Evolutionary conservation across 1,140 invertebrate species (phyloP), one percentile per base, ranked within the genome.

Genomic region (Panulirus ornatus): DNA sequence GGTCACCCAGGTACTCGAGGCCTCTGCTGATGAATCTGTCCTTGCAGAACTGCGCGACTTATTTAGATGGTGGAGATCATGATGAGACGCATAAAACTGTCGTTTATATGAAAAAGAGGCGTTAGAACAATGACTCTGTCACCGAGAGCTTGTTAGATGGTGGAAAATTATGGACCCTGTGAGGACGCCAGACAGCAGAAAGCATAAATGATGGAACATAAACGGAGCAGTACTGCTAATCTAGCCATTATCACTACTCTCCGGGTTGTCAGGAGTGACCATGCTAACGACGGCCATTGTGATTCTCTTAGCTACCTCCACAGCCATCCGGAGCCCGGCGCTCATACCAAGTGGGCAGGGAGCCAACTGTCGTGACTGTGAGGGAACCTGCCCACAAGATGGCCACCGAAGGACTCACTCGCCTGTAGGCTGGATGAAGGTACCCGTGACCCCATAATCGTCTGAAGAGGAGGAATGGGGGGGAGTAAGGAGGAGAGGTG

Each of bases 261-360:
- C 75, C 42, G 36, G 42, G 14, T 44, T 76, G 38, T n/a, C 75
- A 14, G 38, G 19, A 76, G 75, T 44, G 14, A 38, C 19, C 22
- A 44, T 40, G 42, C 38, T 76, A 76, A 76, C 38, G 75, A 76
- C 75, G 34, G 40, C 38, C 75, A 76, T 76, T 76, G 75, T 76
- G 75, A 40, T 76, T 40, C 44, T 22, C 44, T 22, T 44, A 40
- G 36, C 38, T 1, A 38, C 75, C 19, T 22, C 16, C 51, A 14
- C 5, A 16, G 51, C 51, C 51, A 3, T 22, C 51, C 51, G 2
- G 5, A 58, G 16, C 51, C 9, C 3, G 51, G 9, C 16, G 51
- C 71, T 8, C 34, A 75, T 38, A 75, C 22, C 71, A 75, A 70
- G 66, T 70, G 66, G 66, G 66, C 27, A 34, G 66, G n/a, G n/a